Evolutionary conservation across 2,113 vertebrate species (phyloP), one percentile per base, ranked within the genome.

Genomic region (Rhipidura dahli): DNA sequence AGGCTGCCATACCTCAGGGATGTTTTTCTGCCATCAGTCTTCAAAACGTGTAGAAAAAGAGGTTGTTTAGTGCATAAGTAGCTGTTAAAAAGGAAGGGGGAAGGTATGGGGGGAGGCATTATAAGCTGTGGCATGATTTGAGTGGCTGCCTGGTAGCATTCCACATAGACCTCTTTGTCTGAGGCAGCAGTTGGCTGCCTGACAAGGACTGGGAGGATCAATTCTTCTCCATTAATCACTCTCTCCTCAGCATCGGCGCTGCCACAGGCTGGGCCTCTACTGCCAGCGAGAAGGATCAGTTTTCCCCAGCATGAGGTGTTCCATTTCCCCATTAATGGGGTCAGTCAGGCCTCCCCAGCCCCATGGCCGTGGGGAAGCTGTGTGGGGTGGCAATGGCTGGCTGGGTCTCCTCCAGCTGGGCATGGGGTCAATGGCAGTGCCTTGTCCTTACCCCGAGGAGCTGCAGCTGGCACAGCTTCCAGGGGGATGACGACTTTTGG

Each of bases 121-220:
- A 87, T 87, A 94, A 89, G 56, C 91, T 96, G 93, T 95, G 94
- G 89, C 73, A 84, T 87, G 91, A 95, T 95, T 56, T 53, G 81
- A 91, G 83, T 51, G 65, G 70, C 91, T 93, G 87, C 87, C 87
- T 94, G 81, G 84, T 87, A 65, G 70, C 4, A 1, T 71, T 94
- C 63, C 70, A 95, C 91, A 96, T 54, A 96, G 84, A 19, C 40
- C 27, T 59, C 94, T 96, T 91, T 96, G 94, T 96, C 83, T 73
- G 53, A 93, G 53, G 81, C 45, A 53, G 72, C 24, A 37, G 11
- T 31, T 87, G 94, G 96, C 87, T 1, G 50, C 50, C 53, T 83
- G 87, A 76, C 84, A 85, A 85, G 57, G 84, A 39, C 77, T 28
- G 73, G 81, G 45, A 83, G 81, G 96, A 96, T 91, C 95, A 93